Base-by-base conservation (phyloP, 2,888 invertebrate species). In the Ramazzottius varieornatus region DNA sequence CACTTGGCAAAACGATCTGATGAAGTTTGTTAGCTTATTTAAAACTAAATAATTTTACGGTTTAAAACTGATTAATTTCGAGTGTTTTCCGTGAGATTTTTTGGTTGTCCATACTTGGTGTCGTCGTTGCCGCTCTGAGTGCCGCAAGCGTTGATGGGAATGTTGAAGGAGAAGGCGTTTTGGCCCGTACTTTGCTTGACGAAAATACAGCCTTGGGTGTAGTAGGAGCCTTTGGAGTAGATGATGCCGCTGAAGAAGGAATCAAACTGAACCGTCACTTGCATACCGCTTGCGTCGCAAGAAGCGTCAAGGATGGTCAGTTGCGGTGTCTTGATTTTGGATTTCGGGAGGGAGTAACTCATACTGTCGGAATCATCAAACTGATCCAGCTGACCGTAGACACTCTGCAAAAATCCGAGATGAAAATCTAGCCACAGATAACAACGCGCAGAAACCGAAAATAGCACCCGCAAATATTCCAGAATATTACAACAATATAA, bases 201-300 rank as follows among this genome's bases (percentile, higher is more conserved):
- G 54, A 54, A 54, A 8, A 29, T 8, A 29, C 54, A 54, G 13
- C 54, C 54, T 13, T 54, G 13, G n/a, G 54, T 54, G 54, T 54
- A 54, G 29, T 54, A 54, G 16, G 54, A 54, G 29, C 84, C 91
- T 78, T 91, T 91, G 68, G 89, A 89, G 80, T 91, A 91, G 73
- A 91, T 90, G 86, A 91, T 89, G 33, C 91, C 91, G 75, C 90
- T 89, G 79, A 91, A 91, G 20, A 91, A 90, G 64, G 90, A 82
- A 75, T 91, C 91, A 78, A 91, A 92, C 76, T 90, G 90, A 72
- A 92, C 88, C 76, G 89, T 89, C 66, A 91, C 91, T 65, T 90
- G 82, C 32, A 65, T 40, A 29, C 65, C 46, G 32, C 46, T 65
- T 8, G 54, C 54, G 29, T 54, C 54, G 29, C 54, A 54, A 8